phyloP scores from a whole-genome alignment of 2,888 invertebrate genomes.

The Caenorhabditis panamensis region DNA sequence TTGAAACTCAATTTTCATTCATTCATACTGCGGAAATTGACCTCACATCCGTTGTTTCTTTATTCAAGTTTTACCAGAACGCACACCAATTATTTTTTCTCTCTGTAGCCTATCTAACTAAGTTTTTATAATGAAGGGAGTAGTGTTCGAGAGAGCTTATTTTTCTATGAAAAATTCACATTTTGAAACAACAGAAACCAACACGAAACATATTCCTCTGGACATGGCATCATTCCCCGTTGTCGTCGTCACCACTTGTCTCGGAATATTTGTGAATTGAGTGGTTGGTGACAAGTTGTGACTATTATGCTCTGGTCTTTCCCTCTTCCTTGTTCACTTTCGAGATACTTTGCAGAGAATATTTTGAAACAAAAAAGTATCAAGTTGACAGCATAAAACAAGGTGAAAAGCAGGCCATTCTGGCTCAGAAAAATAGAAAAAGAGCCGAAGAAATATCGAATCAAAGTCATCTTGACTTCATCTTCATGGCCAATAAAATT shows the following conservation, averaged over 20 bases:
- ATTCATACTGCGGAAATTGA: background rate
- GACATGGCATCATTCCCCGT: slow-evolving; percentile 39
- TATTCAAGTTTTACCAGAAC: background rate
- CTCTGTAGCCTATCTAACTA: too few relatives aligned
- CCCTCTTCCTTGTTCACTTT: slow-evolving; percentile 13
- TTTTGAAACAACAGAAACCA: slow-evolving; percentile 9
- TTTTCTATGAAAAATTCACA: background rate
- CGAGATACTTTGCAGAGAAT: background rate
- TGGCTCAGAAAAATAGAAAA: too few relatives aligned
- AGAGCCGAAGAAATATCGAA: slow-evolving; percentile 1
- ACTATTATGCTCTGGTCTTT: slow-evolving; percentile 2
- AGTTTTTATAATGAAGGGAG: too few relatives aligned
- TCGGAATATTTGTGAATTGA: slow-evolving; percentile 27
- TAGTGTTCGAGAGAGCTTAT: too few relatives aligned
- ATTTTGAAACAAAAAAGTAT: background rate
- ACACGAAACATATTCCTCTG: slow-evolving; percentile 14
- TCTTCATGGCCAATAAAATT: slow-evolving; percentile 58
- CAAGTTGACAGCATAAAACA: background rate
- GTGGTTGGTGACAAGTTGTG: slow-evolving; percentile 52
- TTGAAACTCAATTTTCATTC: background rate
- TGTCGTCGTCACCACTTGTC: slow-evolving; percentile 33
- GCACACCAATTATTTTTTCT: too few relatives aligned
- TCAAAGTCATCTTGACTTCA: slow-evolving; percentile 47
- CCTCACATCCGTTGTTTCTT: background rate
- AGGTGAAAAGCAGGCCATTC: too few relatives aligned